Base-by-base conservation (phyloP, 1,140 invertebrate genomes). In the Pseudachorutes palmiensis region DNA sequence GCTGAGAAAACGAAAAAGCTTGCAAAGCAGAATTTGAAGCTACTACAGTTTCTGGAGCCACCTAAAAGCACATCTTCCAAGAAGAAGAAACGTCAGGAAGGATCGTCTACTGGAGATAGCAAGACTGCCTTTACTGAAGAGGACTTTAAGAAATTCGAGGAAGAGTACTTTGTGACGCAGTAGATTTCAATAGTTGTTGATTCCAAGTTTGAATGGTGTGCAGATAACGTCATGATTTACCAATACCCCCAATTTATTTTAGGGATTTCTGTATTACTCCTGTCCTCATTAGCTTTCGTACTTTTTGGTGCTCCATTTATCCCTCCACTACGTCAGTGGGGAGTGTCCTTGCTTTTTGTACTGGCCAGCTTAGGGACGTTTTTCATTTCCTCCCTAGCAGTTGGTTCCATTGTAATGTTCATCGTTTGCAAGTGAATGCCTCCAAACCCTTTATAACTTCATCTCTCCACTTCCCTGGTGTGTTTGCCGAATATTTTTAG, bases 281-380 rank as follows among this genome's bases (percentile, higher is more conserved):
- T 73, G 30, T 22, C 2, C 2, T 28, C 26, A 0, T 30, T 73
- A 9, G 66, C 63, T 19, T 16, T 70, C 2, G 49, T 70, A 16
- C 36, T 73, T 22, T 73, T 73, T 68, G 71, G 71, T n/a, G 66
- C 68, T 22, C 71, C 71, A 5, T 73, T 73, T 62, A 33, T 73
- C 32, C 71, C 71, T 19, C 69, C 69, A 0, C 28, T 73, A 9
- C 45, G 71, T 55, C 61, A 59, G 19, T 49, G 55, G 16, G 71
- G 68, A 1, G 62, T 68, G 26, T 36, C 64, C 31, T 36, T 66
- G 28, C 9, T 73, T 32, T 26, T 73, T 2, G 49, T 59, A 12
- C 30, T 73, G 31, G 36, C 67, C 29, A 33, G 29, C 19, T 22
- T 69, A 49, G 71, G 71, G 32, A 73, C 66, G 58, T 64, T 73